These are phyloP conservation scores for Coremacera marginata DNA, from an alignment of 2,888 invertebrate genomes.

Conservation along the genomic window DNA sequence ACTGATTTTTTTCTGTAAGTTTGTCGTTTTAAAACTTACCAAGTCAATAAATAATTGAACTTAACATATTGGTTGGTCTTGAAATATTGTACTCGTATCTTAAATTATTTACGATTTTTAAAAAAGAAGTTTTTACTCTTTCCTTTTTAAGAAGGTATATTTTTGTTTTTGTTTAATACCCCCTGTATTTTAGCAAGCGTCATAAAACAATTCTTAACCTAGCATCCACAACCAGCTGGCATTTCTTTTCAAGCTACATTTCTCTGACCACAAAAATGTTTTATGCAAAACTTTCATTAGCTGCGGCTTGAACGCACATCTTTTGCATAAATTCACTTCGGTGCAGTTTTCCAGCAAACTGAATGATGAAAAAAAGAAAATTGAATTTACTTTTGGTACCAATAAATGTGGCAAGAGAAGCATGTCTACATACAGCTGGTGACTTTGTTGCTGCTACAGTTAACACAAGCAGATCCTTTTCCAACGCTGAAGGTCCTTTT, in stretches of 20 bases:
- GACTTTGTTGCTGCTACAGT: background rate
- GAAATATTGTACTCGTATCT: too few species aligned
- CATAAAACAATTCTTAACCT: too few species aligned
- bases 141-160: too few species aligned
- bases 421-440: background rate
- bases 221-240: too few species aligned
- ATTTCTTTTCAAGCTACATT: background rate
- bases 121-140: too few species aligned
- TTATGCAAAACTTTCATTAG: conserved; percentile 4
- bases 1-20: too few species aligned
- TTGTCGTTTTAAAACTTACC: too few species aligned
- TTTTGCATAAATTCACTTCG: background rate
- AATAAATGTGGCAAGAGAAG: background rate
- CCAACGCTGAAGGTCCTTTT: background rate
- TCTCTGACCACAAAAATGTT: background rate
- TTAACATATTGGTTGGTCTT: too few species aligned
- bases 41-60: too few species aligned
- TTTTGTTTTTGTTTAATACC: too few species aligned
- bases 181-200: too few species aligned
- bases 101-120: too few species aligned
- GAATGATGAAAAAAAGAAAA: background rate
- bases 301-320: background rate
- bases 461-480: background rate
- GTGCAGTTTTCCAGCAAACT: background rate
- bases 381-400: background rate